These are phyloP conservation scores for Hirtodrosophila alboralis DNA, from an alignment of 2,888 invertebrate genomes.

Conservation along the genomic window DNA sequence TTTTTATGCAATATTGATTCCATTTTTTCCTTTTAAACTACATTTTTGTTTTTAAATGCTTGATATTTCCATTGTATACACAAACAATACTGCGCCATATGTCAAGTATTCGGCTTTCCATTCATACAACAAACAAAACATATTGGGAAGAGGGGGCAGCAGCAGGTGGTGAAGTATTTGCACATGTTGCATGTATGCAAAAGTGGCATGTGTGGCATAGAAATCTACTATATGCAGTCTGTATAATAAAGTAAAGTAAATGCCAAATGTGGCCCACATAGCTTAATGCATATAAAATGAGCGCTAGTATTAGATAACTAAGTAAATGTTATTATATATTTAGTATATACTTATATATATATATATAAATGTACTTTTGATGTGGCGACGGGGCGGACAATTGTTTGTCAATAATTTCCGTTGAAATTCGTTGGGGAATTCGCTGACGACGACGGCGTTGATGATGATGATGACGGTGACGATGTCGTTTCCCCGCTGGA, in stretches of 20 bases:
- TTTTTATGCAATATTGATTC: slow-evolving; percentile 1
- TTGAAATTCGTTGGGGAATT: slow-evolving; percentile 42
- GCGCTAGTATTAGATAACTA: slow-evolving; percentile 2
- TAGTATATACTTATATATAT: neutral
- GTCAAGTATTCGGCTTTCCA: slow-evolving; percentile 28
- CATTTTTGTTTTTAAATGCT: neutral
- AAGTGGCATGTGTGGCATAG: slow-evolving; percentile 5
- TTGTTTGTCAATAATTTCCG: slow-evolving; percentile 20
- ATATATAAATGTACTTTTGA: neutral
- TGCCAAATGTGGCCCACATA: neutral
- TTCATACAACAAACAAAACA: neutral
- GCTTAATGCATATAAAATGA: neutral
- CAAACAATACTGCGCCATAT: slow-evolving; percentile 27
- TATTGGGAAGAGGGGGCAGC: neutral
- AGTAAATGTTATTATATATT: neutral
- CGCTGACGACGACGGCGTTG: neutral
- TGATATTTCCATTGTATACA: neutral
- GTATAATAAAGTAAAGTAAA: slow-evolving; percentile 3
- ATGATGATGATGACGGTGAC: slow-evolving; percentile 17
- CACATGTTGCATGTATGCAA: slow-evolving; percentile 12
- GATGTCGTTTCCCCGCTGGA: slow-evolving; percentile 21
- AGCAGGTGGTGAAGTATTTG: slow-evolving; percentile 3
- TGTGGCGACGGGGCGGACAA: slow-evolving; percentile 23
- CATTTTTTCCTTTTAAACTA: slow-evolving; percentile 4
- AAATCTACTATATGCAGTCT: slow-evolving; percentile 19